Conservation (phyloP, 1,140 invertebrate genomes). For the Hestina assimilis region DNA sequence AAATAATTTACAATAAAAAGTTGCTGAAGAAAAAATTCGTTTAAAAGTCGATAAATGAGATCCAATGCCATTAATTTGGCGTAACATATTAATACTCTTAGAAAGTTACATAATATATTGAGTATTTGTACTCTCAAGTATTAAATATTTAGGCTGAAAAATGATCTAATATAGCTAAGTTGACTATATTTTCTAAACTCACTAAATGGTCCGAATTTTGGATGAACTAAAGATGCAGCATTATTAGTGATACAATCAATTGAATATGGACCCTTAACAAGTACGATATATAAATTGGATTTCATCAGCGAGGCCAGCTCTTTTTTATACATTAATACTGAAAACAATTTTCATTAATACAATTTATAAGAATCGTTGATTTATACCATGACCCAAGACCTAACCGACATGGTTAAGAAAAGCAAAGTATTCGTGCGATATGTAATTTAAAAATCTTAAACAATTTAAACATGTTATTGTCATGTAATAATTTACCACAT, state of each 20-base stretch:
- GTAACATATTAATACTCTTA: conserved; percentile 27
- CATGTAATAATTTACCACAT: conserved; percentile 57
- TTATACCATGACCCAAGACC: conserved; percentile 58
- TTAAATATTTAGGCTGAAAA: conserved; percentile 41
- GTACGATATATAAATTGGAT: conserved; percentile 35
- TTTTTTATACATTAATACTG: conserved; percentile 40
- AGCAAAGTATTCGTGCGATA: conserved; percentile 28
- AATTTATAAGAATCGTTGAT: conserved; percentile 29
- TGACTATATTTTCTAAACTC: conserved; percentile 48
- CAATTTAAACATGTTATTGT: conserved; percentile 60
- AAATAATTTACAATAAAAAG: conserved; percentile 21
- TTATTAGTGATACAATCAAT: conserved; percentile 20
- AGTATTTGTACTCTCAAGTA: conserved; percentile 67
- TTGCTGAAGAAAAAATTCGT: conserved; percentile 24
- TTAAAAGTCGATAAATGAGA: conserved; percentile 9
- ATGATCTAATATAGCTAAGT: conserved; percentile 44
- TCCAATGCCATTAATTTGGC: conserved; percentile 1
- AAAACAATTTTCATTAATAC: conserved; percentile 33
- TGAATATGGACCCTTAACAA: conserved; percentile 40
- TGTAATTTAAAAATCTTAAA: conserved; percentile 40
- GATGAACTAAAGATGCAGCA: conserved; percentile 36
- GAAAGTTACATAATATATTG: conserved; percentile 35
- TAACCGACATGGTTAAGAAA: conserved; percentile 22
- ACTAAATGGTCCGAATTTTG: conserved; percentile 64
- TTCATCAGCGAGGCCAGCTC: conserved; percentile 51